Base-by-base conservation (phyloP, 2,888 invertebrate species). In the Chrysotoxum bicinctum region DNA sequence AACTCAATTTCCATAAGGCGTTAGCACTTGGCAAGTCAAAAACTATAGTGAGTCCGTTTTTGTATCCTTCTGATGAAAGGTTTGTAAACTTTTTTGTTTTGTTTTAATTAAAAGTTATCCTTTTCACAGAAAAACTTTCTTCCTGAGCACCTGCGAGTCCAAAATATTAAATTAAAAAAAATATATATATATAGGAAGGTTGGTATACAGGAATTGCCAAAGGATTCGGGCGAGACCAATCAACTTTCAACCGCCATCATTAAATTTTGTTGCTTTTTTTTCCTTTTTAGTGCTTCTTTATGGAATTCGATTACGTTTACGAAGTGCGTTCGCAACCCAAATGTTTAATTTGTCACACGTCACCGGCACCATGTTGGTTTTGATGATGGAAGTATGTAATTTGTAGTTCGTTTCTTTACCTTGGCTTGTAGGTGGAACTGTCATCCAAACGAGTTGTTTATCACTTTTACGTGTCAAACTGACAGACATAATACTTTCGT, bases 301-400 rank as follows among this genome's bases (percentile, higher is more conserved):
- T 14, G 50, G 68, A 76, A 76, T 69, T 69, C 68, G 60, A 76
- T 60, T 69, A 68, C 45, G 9, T 52, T 69, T n/a, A 32, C 48
- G 48, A 12, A 26, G 23, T 64, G 73, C 43, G 40, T 68, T 64
- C 30, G 64, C 45, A 60, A 45, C 56, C 60, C 54, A 81, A 81
- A 81, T 81, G 76, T 81, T 76, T 81, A 64, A 62, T 26, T 50
- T 76, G 76, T 72, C 76, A 82, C 70, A 69, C 52, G 43, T 62
- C 64, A 64, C 64, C 62, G 45, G 45, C 45, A 64, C 64, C 64
- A 64, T 64, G 45, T 45, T 45, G 64, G 40, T 64, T 64, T 23
- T 50, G 32, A 6, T 35, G 58, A 58, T 76, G 58, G 32, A 48
- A 62, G 60, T n/a, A n/a, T n/a, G n/a, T 40, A 64, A 26, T 52